These are phyloP conservation scores for Phalanger gymnotis DNA, from an alignment of 2,797 vertebrate species.

Conservation along the genomic window DNA sequence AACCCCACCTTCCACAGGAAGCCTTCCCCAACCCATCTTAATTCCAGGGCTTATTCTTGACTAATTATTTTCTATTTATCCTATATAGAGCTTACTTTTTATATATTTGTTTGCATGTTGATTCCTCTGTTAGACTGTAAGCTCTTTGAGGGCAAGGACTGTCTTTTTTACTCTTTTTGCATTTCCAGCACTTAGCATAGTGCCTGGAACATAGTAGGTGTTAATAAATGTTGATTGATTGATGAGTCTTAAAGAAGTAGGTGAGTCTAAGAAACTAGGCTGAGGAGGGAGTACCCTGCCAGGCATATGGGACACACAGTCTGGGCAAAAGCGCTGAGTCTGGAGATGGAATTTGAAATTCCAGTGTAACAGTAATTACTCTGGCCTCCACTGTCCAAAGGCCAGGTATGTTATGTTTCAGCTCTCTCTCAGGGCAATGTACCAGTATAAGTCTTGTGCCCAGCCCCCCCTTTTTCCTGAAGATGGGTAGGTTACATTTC, in stretches of 20 bases:
- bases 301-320: background rate
- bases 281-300: background rate
- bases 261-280: background rate
- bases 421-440: background rate
- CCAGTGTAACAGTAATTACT: background rate
- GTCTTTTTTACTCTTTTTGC: background rate
- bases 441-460: background rate
- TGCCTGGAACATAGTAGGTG: background rate
- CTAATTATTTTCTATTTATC: background rate
- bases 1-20: background rate
- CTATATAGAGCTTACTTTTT: background rate
- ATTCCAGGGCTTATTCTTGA: background rate
- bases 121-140: background rate
- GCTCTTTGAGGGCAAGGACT: background rate
- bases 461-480: background rate
- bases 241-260: background rate
- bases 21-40: background rate
- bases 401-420: background rate
- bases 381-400: background rate
- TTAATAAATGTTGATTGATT: background rate
- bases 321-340: background rate
- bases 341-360: background rate
- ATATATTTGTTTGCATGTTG: background rate
- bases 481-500: background rate
- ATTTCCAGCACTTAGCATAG: background rate